phyloP scores from a whole-genome alignment of 2,797 vertebrate genomes.

The Protonibea diacanthus region DNA sequence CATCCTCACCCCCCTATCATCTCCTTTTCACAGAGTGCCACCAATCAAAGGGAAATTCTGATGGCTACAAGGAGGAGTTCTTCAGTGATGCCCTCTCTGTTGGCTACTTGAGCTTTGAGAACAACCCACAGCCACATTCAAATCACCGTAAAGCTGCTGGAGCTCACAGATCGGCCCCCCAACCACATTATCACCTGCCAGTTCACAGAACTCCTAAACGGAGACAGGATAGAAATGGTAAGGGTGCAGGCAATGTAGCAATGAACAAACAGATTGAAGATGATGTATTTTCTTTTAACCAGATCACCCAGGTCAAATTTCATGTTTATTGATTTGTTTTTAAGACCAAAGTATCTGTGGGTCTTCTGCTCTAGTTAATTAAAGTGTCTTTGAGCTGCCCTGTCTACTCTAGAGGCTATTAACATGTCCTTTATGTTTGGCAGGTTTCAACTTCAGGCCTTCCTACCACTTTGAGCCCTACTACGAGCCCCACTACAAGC shows the following conservation, averaged over 20 bases:
- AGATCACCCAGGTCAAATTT: neutral
- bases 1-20: too few relatives aligned
- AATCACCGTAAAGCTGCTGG: neutral
- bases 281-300: neutral
- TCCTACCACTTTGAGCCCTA: neutral
- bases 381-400: neutral
- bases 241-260: conserved; percentile 1
- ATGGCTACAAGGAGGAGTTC: conserved; percentile 20
- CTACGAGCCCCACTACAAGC: conserved; percentile 2
- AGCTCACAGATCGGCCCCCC: neutral
- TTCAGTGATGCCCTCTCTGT: neutral
- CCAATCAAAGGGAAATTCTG: neutral
- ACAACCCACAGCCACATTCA: accelerated
- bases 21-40: neutral
- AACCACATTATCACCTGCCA: neutral
- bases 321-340: neutral
- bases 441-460: conserved; percentile 36
- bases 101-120: conserved; percentile 51
- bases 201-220: neutral
- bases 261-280: neutral
- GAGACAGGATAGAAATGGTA: conserved; percentile 18
- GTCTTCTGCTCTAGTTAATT: neutral
- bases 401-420: neutral
- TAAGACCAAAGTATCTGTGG: neutral
- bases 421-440: neutral